A percentile compares a stretch with the other conserved stretches of the same genome.
Conservation (phyloP, 1,140 invertebrate species). For the Temnothorax nylanderi region DNA sequence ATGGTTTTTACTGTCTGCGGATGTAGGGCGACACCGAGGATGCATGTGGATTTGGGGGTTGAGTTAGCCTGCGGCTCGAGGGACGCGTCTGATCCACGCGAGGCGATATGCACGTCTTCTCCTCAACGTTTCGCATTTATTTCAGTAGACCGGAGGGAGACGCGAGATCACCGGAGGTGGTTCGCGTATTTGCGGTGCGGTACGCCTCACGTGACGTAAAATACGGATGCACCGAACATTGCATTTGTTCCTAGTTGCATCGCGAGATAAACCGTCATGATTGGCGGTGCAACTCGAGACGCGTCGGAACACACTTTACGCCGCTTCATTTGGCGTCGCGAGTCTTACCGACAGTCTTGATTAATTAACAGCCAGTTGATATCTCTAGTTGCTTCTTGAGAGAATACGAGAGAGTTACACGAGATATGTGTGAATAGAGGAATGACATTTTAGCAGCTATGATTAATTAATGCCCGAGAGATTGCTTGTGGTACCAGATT, state of each 20-base stretch:
- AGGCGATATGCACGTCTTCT: not conserved
- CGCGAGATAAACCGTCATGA: not conserved
- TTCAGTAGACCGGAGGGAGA: not conserved
- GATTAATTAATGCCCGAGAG: constrained; percentile 7
- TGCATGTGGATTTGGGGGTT: not conserved
- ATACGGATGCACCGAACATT: not conserved
- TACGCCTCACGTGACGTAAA: not conserved
- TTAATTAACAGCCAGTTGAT: constrained; percentile 29
- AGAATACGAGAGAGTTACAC: not conserved
- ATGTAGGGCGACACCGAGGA: not conserved
- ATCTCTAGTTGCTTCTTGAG: constrained; percentile 5
- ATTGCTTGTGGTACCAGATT: not conserved
- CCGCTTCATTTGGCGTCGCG: constrained; percentile 3
- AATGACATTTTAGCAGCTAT: not conserved
- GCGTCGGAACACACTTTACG: not conserved
- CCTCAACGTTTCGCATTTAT: constrained; percentile 14
- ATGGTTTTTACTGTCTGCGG: constrained; percentile 24
- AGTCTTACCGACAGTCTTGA: not conserved
- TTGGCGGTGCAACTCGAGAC: not conserved
- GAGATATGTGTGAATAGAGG: not conserved
- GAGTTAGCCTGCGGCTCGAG: not conserved
- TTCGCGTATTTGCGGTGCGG: not conserved
- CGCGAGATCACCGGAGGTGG: not conserved
- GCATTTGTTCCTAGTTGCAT: not conserved
- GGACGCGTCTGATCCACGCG: not conserved